Conservation (phyloP, 2,797 vertebrate genomes). For the Peromyscus aztecus region DNA sequence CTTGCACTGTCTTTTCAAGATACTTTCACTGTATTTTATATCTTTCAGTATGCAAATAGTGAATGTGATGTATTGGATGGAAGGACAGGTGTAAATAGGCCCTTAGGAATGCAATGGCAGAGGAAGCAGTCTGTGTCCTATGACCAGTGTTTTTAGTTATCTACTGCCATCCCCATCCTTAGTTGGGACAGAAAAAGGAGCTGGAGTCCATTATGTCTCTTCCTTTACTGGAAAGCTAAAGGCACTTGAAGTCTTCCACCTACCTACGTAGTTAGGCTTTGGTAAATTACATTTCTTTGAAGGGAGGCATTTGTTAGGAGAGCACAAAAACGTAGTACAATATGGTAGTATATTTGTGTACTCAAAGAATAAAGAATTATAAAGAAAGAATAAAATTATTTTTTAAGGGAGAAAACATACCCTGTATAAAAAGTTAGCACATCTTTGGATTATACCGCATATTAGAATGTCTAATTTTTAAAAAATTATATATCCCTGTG, state of each 20-base stretch:
- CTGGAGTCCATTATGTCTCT: not conserved
- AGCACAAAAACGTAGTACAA: not conserved
- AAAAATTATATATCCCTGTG: not conserved
- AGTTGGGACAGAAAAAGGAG: not conserved
- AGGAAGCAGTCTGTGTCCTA: not conserved
- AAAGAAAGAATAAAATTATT: not conserved
- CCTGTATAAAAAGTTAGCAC: not conserved
- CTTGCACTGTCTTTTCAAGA: not conserved
- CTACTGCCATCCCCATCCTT: no score
- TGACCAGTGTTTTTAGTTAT: not conserved
- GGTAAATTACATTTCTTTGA: slow-evolving; percentile 38
- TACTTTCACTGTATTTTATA: not conserved
- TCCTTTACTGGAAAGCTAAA: not conserved
- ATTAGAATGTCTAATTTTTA: not conserved
- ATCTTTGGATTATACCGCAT: not conserved
- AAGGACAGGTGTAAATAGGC: not conserved
- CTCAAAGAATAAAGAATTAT: not conserved
- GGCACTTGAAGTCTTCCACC: slow-evolving; percentile 18
- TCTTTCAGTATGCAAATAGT: slow-evolving; percentile 11
- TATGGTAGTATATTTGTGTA: not conserved
- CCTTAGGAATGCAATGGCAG: not conserved
- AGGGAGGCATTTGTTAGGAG: not conserved
- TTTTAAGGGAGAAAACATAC: not conserved
- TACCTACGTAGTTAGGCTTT: not conserved
- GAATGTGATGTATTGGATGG: not conserved